Evolutionary conservation across 1,140 invertebrate genomes (phyloP), one percentile per base, ranked within the genome.

Genomic region (Temnothorax longispinosus): DNA sequence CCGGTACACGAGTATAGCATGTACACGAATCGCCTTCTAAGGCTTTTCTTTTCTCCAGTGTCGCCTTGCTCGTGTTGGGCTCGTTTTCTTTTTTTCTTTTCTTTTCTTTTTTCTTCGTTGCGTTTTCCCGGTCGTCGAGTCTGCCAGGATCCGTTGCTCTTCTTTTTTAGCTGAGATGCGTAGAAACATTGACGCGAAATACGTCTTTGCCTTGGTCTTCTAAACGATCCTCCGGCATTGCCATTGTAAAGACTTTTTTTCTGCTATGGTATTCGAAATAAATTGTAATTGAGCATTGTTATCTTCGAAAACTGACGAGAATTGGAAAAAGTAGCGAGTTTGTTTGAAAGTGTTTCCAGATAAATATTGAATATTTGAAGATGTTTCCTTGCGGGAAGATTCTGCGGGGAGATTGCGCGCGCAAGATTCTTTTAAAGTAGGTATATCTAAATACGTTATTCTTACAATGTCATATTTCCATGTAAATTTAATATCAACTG

Each of bases 31-130:
- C 52, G 38, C 47, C 27, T 71, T 58, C 60, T 41, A 71, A 82
- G 54, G 54, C 65, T 82, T 71, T 69, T 72, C 77, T 44, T 77
- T 69, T 69, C 65, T 69, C 35, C 41, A 50, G n/a, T 62, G 65
- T 82, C 85, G 44, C 56, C 44, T 89, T 65, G 44, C n/a, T 56
- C 10, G 35, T 52, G 56, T 89, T 85, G 64, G 41, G 13, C 44
- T 50, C 41, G 52, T 74, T 84, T 75, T 56, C 60, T 52, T 50
- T 67, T 67, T 54, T 76, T 27, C 10, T 32, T 54, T 18, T 52
- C 8, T 11, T 18, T 69, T 75, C 44, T 72, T 56, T 27, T 60
- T n/a, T 67, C n/a, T 58, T 52, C n/a, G 6, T 69, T 76, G 71
- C 41, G 58, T 67, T 71, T 52, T 62, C n/a, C 13, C 74, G 38